Percentiles rank a stretch among this genome's conserved stretches.
phyloP scores from a whole-genome alignment of 2,888 invertebrate species.

The Caenorhabditis zanzibari region DNA sequence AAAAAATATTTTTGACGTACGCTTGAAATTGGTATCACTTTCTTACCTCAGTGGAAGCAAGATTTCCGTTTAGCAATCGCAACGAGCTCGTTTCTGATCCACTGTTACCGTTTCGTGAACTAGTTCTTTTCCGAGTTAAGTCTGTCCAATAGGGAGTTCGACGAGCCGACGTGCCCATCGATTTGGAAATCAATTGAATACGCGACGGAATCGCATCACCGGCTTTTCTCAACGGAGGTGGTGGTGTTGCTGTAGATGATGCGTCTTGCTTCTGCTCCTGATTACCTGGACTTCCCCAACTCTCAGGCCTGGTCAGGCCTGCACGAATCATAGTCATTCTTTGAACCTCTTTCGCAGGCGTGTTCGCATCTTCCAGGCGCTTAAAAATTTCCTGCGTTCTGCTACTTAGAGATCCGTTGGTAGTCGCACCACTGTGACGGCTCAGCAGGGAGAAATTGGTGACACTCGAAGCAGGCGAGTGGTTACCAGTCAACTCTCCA shows the following conservation, averaged over 20 bases:
- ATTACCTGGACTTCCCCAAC: constrained; percentile 40
- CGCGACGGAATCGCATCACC: constrained; percentile 61
- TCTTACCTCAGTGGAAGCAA: constrained; percentile 38
- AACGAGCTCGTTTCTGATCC: constrained; percentile 46
- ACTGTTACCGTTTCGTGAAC: constrained; percentile 33
- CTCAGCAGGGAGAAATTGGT: constrained; percentile 61
- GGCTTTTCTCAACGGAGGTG: constrained; percentile 61
- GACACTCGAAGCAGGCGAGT: constrained; percentile 61
- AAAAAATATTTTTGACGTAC: constrained; percentile 12
- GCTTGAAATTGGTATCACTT: no score
- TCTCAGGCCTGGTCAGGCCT: constrained; percentile 42
- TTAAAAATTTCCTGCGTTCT: constrained; percentile 59
- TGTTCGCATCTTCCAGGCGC: constrained; percentile 40
- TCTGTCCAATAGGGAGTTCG: constrained; percentile 60
- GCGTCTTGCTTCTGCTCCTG: neutral
- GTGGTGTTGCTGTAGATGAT: constrained; percentile 11
- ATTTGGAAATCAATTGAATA: constrained; percentile 63
- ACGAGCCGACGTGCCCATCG: constrained; percentile 31
- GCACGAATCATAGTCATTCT: constrained; percentile 60
- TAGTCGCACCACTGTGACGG: constrained; percentile 40
- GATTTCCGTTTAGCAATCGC: constrained; percentile 35
- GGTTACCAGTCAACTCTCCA: constrained; percentile 55
- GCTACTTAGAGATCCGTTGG: constrained; percentile 58
- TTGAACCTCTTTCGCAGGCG: constrained; percentile 63
- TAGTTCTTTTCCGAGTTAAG: constrained; percentile 57